These are phyloP conservation scores for Drosophila leontia DNA, from an alignment of 1,140 invertebrate species.

Conservation along the genomic window DNA sequence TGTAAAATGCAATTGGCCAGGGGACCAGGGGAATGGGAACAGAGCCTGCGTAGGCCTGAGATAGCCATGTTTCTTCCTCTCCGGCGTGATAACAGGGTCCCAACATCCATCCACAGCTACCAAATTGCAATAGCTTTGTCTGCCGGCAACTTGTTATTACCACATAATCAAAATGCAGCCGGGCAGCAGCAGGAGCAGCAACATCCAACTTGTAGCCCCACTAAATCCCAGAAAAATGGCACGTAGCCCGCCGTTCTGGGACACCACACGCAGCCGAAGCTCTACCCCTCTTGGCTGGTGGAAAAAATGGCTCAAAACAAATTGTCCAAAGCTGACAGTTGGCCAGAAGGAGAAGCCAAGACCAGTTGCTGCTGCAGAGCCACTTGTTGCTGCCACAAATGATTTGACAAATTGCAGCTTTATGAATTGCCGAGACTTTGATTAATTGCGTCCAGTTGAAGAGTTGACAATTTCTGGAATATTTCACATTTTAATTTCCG, in stretches of 20 bases:
- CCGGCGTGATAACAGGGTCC: constrained; percentile 69
- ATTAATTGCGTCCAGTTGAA: constrained; percentile 75
- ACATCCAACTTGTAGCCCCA: constrained; percentile 12
- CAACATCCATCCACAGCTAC: constrained; percentile 32
- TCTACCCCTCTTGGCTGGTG: constrained; percentile 14
- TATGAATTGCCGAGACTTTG: constrained; percentile 68
- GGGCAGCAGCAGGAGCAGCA: constrained; percentile 32
- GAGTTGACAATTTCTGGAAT: constrained; percentile 70
- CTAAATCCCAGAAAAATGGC: constrained; percentile 51
- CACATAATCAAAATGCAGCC: constrained; percentile 80
- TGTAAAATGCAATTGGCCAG: constrained; percentile 71
- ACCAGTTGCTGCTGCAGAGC: constrained; percentile 32
- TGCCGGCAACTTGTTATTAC: constrained; percentile 80
- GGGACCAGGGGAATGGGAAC: neutral
- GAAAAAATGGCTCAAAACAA: constrained; percentile 80
- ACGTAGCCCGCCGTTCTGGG: constrained; percentile 59
- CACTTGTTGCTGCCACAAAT: constrained; percentile 57
- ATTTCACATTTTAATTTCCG: constrained; percentile 67
- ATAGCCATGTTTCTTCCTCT: constrained; percentile 14
- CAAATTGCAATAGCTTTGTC: constrained; percentile 69
- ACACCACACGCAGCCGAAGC: constrained; percentile 49
- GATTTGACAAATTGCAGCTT: constrained; percentile 82
- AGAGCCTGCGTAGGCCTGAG: constrained; percentile 55
- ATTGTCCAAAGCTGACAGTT: constrained; percentile 81
- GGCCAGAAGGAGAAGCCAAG: constrained; percentile 35